Conservation (phyloP, 2,797 vertebrate species). For the Pangasius larnaudii region DNA sequence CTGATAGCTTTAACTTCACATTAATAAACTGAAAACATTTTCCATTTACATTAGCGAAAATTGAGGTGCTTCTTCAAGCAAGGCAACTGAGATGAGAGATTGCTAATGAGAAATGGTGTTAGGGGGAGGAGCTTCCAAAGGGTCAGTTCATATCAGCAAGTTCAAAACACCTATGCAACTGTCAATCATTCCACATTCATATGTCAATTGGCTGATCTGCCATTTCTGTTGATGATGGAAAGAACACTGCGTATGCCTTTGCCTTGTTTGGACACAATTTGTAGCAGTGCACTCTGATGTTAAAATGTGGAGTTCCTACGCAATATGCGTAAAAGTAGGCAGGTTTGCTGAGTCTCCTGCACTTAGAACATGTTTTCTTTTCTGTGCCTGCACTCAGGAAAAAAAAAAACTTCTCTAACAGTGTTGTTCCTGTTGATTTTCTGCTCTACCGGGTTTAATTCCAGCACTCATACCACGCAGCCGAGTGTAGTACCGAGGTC, state of each 20-base stretch:
- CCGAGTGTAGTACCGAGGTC: background rate
- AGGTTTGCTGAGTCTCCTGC: conserved; percentile 3
- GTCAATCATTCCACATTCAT: background rate
- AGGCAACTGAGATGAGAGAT: background rate
- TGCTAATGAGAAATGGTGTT: background rate
- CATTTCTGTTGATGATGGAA: background rate
- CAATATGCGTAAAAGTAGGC: background rate
- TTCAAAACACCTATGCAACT: background rate
- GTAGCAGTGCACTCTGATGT: background rate
- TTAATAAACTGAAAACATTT: too few species aligned
- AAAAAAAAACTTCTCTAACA: background rate
- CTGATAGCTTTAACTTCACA: too few species aligned
- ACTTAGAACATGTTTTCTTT: background rate
- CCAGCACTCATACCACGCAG: background rate
- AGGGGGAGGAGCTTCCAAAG: background rate
- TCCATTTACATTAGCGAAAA: too few species aligned
- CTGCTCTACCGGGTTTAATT: conserved; percentile 17
- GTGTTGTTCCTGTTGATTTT: conserved; percentile 13
- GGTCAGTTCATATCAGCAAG: background rate
- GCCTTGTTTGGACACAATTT: background rate
- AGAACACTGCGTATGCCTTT: background rate
- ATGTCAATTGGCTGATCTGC: background rate
- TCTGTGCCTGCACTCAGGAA: background rate
- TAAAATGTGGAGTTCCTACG: background rate
- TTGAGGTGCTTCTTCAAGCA: background rate